Evolutionary conservation across 2,113 vertebrate species (phyloP).

Genomic region (Guaruba guarouba): DNA sequence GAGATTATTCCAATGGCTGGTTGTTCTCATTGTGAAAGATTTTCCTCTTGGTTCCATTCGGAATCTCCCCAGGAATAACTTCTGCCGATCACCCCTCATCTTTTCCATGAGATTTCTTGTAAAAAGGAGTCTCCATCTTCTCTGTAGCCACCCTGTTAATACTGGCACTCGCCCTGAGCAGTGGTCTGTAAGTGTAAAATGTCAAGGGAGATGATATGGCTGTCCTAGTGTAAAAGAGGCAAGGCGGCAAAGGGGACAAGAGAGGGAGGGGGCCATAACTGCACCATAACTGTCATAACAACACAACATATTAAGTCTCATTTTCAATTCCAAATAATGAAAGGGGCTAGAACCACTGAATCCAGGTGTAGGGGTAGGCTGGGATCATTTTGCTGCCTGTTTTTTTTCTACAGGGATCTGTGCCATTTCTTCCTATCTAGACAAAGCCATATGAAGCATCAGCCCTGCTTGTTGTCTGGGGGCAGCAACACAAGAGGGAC

Average conservation of each 20-base stretch:
- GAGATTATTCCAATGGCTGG: neutral
- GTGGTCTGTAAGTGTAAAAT: neutral
- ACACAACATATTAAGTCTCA: fast-evolving
- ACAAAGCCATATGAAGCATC: neutral
- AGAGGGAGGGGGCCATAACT: neutral
- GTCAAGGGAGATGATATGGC: neutral
- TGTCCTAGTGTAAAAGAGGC: neutral
- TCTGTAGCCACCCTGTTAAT: neutral
- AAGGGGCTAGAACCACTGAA: neutral
- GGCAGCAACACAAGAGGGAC: neutral
- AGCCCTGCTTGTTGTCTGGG: neutral
- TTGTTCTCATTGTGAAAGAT: neutral
- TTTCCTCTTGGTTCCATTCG: neutral
- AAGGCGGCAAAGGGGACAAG: neutral
- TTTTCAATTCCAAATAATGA: neutral
- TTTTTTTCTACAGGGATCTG: neutral
- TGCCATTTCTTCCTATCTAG: neutral
- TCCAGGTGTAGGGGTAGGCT: neutral
- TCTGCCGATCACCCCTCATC: neutral
- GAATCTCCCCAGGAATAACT: neutral
- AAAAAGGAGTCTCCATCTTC: neutral
- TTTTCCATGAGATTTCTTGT: neutral
- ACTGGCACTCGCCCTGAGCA: neutral
- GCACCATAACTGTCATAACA: neutral
- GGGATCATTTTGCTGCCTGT: neutral